phyloP scores from a whole-genome alignment of 2,113 vertebrate species.

The Cyprinus carpio region DNA sequence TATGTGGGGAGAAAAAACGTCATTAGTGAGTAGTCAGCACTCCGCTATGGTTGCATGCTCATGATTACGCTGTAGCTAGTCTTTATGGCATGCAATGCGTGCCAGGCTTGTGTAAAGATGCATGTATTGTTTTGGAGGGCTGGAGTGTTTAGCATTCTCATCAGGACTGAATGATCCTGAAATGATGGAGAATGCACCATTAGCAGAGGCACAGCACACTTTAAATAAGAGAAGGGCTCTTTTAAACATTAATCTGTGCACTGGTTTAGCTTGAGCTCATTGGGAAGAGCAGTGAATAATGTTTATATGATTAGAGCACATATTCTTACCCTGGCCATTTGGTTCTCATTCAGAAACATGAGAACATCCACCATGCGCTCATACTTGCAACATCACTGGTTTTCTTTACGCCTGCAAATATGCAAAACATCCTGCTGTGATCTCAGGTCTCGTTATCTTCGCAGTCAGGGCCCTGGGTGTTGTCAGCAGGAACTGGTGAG shows the following conservation, averaged over 20 bases:
- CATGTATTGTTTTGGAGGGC: conserved; percentile 61
- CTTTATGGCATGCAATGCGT: conserved; percentile 54
- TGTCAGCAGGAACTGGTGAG: conserved; percentile 19
- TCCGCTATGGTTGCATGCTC: neutral
- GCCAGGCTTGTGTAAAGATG: conserved; percentile 55
- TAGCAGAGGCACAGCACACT: conserved; percentile 41
- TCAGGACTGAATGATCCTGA: conserved; percentile 54
- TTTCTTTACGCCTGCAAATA: conserved; percentile 38
- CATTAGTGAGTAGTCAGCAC: neutral
- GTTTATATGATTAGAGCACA: neutral
- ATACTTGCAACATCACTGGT: neutral
- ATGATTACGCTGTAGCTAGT: neutral
- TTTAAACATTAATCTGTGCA: conserved; percentile 34
- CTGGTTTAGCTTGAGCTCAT: neutral
- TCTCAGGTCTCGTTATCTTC: conserved; percentile 34
- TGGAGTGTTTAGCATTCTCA: conserved; percentile 67
- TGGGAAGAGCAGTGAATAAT: neutral
- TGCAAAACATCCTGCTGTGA: conserved; percentile 13
- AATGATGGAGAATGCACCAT: conserved; percentile 12
- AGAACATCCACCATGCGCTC: neutral
- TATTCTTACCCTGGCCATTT: neutral
- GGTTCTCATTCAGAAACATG: neutral
- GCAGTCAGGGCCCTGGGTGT: conserved; percentile 27
- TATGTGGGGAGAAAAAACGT: neutral
- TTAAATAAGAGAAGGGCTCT: conserved; percentile 10